These are phyloP conservation scores for Falco rusticolus DNA, from an alignment of 2,797 vertebrate species.

Conservation along the genomic window DNA sequence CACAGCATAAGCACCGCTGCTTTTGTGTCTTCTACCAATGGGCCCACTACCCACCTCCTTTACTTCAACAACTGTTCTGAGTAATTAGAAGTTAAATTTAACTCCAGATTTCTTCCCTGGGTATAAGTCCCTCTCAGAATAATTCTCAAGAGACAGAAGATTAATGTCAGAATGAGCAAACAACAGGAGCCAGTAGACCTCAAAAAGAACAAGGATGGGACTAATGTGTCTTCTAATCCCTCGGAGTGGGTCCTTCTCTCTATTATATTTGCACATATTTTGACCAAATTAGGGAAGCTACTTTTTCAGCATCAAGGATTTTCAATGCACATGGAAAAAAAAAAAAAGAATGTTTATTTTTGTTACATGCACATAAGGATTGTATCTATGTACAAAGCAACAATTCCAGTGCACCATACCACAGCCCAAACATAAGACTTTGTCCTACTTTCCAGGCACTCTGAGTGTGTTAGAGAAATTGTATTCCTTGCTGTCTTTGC, in stretches of 20 bases:
- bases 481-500: neutral
- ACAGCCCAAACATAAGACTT: neutral
- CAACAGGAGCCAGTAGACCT: neutral
- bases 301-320: neutral
- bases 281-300: conserved; percentile 3
- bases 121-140: conserved; percentile 13
- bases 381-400: neutral
- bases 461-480: neutral
- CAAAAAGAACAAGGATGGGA: conserved; percentile 8
- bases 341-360: neutral
- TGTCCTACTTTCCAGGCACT: neutral
- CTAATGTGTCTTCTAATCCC: neutral
- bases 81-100: conserved; percentile 50
- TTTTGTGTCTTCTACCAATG: neutral
- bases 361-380: neutral
- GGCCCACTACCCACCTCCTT: neutral
- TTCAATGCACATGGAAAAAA: neutral
- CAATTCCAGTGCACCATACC: neutral
- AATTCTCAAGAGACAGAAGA: conserved; percentile 3
- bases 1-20: neutral
- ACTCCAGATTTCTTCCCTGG: neutral
- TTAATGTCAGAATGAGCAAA: neutral
- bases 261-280: conserved; percentile 6
- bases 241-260: neutral
- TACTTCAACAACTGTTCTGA: conserved; percentile 21